Conservation (phyloP, 2,113 vertebrate genomes). For the Rallus limicola region DNA sequence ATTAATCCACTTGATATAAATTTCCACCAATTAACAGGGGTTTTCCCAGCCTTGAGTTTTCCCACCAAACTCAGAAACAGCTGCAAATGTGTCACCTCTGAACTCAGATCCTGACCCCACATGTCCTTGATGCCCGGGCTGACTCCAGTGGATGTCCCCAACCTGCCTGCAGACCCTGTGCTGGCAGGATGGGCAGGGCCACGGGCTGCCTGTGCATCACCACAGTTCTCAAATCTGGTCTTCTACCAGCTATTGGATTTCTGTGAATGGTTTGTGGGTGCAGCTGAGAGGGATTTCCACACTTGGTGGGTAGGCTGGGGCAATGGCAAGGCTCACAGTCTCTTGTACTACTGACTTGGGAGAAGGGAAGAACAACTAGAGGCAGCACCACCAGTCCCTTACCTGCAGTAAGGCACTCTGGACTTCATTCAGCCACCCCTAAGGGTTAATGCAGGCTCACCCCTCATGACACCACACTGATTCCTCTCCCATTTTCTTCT, state of each 20-base stretch:
- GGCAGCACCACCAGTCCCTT: neutral
- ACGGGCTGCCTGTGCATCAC: neutral
- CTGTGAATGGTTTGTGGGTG: neutral
- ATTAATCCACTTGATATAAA: neutral
- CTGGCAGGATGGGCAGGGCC: neutral
- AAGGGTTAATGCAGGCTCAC: neutral
- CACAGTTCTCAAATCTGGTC: neutral
- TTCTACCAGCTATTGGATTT: neutral
- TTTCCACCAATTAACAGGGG: neutral
- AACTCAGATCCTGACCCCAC: neutral
- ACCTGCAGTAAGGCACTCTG: neutral
- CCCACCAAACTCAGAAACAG: neutral
- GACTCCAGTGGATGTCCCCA: neutral
- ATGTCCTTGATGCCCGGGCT: neutral
- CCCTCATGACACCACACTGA: neutral
- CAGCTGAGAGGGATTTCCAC: neutral
- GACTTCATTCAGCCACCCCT: neutral
- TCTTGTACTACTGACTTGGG: neutral
- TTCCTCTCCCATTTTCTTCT: neutral
- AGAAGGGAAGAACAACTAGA: neutral
- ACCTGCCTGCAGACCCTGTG: neutral
- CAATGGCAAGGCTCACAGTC: neutral
- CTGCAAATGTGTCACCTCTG: neutral
- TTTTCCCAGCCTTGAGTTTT: neutral
- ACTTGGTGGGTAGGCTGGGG: neutral